Evolutionary conservation across 2,113 vertebrate genomes (phyloP).

Genomic region (Cacatua alba): DNA sequence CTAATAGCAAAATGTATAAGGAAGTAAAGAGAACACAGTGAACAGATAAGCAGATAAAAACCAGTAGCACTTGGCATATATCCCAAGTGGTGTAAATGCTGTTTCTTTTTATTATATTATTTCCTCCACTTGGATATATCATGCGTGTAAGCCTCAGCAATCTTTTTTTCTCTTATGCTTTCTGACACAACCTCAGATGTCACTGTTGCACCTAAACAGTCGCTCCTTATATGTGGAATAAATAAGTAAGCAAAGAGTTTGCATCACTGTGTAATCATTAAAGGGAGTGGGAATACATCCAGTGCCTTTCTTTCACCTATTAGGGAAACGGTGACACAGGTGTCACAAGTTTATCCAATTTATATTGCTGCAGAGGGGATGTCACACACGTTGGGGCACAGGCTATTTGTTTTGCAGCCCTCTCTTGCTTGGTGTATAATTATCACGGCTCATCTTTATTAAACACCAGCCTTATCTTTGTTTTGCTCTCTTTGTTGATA

Average conservation of each 20-base stretch:
- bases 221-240: background rate
- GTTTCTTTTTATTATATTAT: background rate
- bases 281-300: background rate
- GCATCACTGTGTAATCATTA: background rate
- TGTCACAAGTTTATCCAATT: conserved; percentile 19
- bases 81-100: background rate
- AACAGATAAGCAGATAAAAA: background rate
- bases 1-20: background rate
- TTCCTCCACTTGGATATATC: background rate
- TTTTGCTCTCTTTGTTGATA: conserved; percentile 75
- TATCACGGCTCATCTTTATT: conserved; percentile 76
- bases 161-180: background rate
- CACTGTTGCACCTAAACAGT: rapidly evolving
- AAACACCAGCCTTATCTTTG: conserved; percentile 72
- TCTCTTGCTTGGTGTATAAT: conserved; percentile 63
- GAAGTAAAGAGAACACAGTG: background rate
- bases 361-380: background rate
- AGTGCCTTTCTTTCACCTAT: background rate
- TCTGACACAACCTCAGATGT: background rate
- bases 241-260: background rate
- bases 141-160: background rate
- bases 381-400: background rate
- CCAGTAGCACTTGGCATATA: rapidly evolving
- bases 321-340: background rate
- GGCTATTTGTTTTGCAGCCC: conserved; percentile 1